Base-by-base conservation (phyloP, 2,888 invertebrate genomes). In the Rhopalosiphum nymphaeae region DNA sequence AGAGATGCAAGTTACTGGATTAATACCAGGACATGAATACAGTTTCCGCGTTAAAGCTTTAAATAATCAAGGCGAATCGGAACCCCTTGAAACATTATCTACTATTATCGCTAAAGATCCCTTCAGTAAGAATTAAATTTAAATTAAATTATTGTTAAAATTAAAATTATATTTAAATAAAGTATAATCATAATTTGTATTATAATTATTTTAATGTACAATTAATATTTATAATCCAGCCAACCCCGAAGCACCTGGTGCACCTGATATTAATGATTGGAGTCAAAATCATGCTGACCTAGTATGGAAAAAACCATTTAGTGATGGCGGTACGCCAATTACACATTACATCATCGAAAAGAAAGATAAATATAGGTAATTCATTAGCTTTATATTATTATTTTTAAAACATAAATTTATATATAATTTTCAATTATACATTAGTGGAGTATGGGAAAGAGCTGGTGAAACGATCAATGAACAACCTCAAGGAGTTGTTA, bases 51-150 rank as follows among this genome's bases (percentile, higher is more conserved):
- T 99, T n/a, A 98, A 97, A 96, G 99, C 99, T 26, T 97, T 99
- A 95, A 99, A 99, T 95, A 99, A 99, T 95, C 99, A 99, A 96
- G 98, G 98, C 44, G 98, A 99, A 96, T 98, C 98, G 0, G 98
- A 99, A 95, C 99, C 99, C 13, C 96, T 99, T 95, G 98, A 98
- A 96, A 98, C 98, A n/a, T 98, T 98, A 93, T 97, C 97, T 95
- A 97, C 98, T 5, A 98, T 98, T 95, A 96, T 98, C 42, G 99
- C 99, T 42, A 99, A 99, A 96, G 99, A 99, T 97, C 99, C 99
- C 95, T 99, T 97, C 96, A 98, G 98, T 98, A 95, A 96, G 96
- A n/a, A 56, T 78, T 85, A 67, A 42, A 16, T 9, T 49, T n/a
- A 29, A 90, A 25, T 26, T 42, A 10, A 36, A 44, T 91, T 21